Evolutionary conservation across 2,113 vertebrate genomes (phyloP).

Genomic region (Anolis sagrei): DNA sequence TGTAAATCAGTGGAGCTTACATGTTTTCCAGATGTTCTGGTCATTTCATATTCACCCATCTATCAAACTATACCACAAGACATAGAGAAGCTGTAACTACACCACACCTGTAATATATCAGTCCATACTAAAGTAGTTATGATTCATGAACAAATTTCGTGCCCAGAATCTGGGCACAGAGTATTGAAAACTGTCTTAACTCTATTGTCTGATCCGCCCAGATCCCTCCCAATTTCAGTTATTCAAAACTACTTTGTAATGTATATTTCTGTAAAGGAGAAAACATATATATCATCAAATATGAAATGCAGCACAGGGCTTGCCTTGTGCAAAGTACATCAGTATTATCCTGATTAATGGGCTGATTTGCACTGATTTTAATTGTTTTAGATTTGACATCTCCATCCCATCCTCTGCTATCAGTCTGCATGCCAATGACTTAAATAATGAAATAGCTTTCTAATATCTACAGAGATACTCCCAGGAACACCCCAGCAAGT

Average conservation of each 20-base stretch:
- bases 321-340: not conserved
- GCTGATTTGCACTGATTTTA: constrained; percentile 15
- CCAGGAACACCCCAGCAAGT: too few species aligned
- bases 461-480: too few species aligned
- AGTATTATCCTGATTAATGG: too few species aligned
- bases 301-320: not conserved
- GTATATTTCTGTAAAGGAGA: not conserved
- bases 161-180: constrained; percentile 14
- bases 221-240: not conserved
- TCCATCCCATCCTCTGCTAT: too few species aligned
- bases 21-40: not conserved
- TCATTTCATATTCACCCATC: not conserved
- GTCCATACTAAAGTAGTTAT: constrained; percentile 24
- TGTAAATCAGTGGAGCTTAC: not conserved
- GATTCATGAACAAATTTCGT: constrained; percentile 12
- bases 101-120: not conserved
- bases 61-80: not conserved
- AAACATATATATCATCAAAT: not conserved
- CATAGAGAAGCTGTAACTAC: not conserved
- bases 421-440: too few species aligned
- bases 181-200: constrained; percentile 14
- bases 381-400: constrained; percentile 63
- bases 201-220: not conserved
- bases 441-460: too few species aligned
- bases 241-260: not conserved